phyloP scores from a whole-genome alignment of 2,888 invertebrate species.

The Caenorhabditis doughertyi region DNA sequence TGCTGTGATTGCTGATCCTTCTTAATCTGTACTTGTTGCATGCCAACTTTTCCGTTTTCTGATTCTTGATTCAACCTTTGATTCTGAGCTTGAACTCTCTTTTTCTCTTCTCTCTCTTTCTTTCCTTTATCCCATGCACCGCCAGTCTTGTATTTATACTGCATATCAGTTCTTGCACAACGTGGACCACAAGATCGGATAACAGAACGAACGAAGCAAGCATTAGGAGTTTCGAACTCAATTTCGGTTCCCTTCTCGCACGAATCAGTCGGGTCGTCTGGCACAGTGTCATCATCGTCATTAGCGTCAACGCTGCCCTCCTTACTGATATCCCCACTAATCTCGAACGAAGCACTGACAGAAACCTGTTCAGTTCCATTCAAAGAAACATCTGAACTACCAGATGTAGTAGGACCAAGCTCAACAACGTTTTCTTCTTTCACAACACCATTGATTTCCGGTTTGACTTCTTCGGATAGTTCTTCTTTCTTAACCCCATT shows the following conservation, averaged over 20 bases:
- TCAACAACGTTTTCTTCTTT: constrained; percentile 8
- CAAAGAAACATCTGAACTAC: not conserved
- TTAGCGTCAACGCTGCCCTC: not conserved
- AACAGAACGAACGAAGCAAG: constrained; percentile 35
- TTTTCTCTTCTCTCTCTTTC: constrained; percentile 42
- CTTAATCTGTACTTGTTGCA: not conserved
- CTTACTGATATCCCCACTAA: not conserved
- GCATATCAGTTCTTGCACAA: constrained; percentile 48
- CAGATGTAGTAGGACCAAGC: constrained; percentile 13
- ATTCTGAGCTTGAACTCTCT: constrained; percentile 9
- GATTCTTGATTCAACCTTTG: constrained; percentile 6
- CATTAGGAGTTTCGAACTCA: constrained; percentile 36
- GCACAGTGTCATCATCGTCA: constrained; percentile 6
- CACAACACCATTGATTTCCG: constrained; percentile 28
- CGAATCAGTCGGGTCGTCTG: constrained; percentile 28
- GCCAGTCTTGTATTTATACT: constrained; percentile 36
- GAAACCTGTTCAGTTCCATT: not conserved
- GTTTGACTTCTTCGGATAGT: constrained; percentile 24
- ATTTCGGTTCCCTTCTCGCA: constrained; percentile 12
- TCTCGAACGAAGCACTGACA: not conserved
- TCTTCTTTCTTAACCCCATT: constrained; percentile 54
- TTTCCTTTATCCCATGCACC: constrained; percentile 16
- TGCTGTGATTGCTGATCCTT: constrained; percentile 3
- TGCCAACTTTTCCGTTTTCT: not conserved
- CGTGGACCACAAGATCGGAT: constrained; percentile 51